These are phyloP conservation scores for Dermochelys coriacea DNA, from an alignment of 2,797 vertebrate genomes.

Conservation along the genomic window DNA sequence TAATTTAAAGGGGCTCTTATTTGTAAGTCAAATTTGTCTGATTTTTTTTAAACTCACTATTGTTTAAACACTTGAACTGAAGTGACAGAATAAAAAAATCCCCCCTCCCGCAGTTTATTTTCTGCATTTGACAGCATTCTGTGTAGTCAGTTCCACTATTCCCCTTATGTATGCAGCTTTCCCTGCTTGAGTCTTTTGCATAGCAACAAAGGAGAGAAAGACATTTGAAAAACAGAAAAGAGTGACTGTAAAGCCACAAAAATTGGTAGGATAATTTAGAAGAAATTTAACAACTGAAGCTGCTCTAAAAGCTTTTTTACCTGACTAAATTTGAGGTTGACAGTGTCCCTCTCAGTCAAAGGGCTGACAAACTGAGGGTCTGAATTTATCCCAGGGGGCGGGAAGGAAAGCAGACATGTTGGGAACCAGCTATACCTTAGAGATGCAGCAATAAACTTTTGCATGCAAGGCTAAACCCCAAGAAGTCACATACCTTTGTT, in stretches of 20 bases:
- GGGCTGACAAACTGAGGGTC: not conserved
- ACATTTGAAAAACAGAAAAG: not conserved
- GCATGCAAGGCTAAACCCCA: not conserved
- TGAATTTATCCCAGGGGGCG: not conserved
- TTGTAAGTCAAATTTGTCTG: not conserved
- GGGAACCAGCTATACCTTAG: not conserved
- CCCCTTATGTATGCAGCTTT: not conserved
- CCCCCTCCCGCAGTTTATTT: not conserved
- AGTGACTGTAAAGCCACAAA: not conserved
- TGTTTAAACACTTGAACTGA: not conserved
- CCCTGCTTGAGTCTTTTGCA: not conserved
- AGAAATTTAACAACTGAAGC: not conserved
- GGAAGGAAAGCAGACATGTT: no score
- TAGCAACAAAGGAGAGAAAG: not conserved
- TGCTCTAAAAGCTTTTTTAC: not conserved
- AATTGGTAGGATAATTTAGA: not conserved
- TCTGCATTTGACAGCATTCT: not conserved
- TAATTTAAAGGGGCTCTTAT: conserved; percentile 32
- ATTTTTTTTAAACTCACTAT: not conserved
- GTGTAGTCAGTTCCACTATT: not conserved
- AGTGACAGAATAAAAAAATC: not conserved
- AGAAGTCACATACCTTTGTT: not conserved
- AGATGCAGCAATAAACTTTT: not conserved
- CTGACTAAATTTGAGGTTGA: not conserved
- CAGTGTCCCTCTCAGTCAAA: not conserved